phyloP scores from a whole-genome alignment of 2,888 invertebrate species.

The Plagodis pulveraria region DNA sequence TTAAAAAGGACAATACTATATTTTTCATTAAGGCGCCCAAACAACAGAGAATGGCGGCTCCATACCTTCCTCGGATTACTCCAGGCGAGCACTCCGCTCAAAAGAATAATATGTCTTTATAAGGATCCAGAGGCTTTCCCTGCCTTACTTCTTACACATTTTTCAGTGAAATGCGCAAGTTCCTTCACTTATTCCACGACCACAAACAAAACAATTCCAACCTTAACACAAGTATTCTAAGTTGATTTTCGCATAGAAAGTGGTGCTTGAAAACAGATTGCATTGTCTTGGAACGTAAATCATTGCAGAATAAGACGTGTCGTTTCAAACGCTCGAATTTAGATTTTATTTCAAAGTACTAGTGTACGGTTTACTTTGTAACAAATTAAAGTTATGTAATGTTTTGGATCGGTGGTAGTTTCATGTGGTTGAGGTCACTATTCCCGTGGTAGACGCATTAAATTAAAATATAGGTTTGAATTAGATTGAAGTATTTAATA shows the following conservation, averaged over 20 bases:
- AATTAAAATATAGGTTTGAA: slow-evolving; percentile 44
- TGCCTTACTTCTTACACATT: slow-evolving; percentile 79
- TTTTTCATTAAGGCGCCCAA: slow-evolving; percentile 77
- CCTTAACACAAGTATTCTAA: slow-evolving; percentile 42
- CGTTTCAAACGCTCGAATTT: slow-evolving; percentile 43
- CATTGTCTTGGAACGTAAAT: slow-evolving; percentile 80
- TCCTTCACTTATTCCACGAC: slow-evolving; percentile 60
- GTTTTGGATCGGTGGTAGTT: slow-evolving; percentile 41
- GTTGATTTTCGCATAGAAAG: slow-evolving; percentile 34
- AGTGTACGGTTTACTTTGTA: slow-evolving; percentile 42
- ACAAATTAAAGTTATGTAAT: slow-evolving; percentile 30
- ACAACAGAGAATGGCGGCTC: slow-evolving; percentile 73
- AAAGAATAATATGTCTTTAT: slow-evolving; percentile 85
- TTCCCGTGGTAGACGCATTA: slow-evolving; percentile 65
- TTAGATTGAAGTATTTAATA: background rate
- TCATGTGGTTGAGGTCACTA: slow-evolving; percentile 72
- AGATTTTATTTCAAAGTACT: slow-evolving; percentile 41
- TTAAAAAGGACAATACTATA: slow-evolving; percentile 70
- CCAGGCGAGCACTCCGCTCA: slow-evolving; percentile 71
- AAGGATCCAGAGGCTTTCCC: slow-evolving; percentile 78
- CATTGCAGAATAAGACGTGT: slow-evolving; percentile 67
- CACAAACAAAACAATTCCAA: slow-evolving; percentile 29
- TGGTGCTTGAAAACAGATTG: slow-evolving; percentile 70
- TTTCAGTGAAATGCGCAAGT: slow-evolving; percentile 80
- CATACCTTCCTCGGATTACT: slow-evolving; percentile 77